A percentile compares a stretch with the other conserved stretches of the same genome.
These are phyloP conservation scores for Chamaea fasciata DNA, from an alignment of 2,113 vertebrate species.

Conservation along the genomic window DNA sequence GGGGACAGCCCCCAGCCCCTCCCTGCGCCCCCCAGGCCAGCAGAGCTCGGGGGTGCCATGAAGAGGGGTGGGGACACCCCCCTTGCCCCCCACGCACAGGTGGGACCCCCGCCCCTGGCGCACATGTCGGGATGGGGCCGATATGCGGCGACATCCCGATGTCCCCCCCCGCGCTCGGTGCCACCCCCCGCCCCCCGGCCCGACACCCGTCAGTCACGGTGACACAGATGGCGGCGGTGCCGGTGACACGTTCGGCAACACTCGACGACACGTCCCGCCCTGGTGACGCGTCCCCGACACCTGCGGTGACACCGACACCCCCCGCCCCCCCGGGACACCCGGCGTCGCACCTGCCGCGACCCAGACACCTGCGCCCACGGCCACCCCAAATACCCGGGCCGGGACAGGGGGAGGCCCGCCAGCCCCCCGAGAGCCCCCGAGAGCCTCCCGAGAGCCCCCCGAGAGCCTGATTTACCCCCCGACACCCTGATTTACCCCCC, in stretches of 20 bases:
- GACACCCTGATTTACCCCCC: no score
- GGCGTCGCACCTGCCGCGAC: neutral
- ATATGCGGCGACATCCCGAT: neutral
- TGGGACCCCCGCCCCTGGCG: neutral
- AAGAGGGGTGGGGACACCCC: no score
- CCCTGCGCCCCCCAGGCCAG: no score
- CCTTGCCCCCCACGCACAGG: neutral
- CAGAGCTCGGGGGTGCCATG: no score
- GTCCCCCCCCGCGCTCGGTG: neutral
- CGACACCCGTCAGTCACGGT: neutral
- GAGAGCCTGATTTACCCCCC: neutral
- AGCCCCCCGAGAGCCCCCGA: no score
- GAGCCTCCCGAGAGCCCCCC: no score
- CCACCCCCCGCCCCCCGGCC: neutral
- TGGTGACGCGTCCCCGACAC: neutral
- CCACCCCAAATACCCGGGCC: neutral
- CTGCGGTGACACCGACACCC: neutral
- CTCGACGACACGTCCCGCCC: neutral
- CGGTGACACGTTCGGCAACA: neutral
- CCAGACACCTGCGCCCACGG: neutral
- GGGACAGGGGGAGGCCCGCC: neutral
- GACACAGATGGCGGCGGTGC: neutral
- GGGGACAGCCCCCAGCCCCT: neutral
- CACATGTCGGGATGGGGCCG: neutral
- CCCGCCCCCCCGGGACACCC: neutral